A percentile compares a stretch with the other conserved stretches of the same genome.
Conservation (phyloP, 1,140 invertebrate genomes). For the Diuraphis noxia region DNA sequence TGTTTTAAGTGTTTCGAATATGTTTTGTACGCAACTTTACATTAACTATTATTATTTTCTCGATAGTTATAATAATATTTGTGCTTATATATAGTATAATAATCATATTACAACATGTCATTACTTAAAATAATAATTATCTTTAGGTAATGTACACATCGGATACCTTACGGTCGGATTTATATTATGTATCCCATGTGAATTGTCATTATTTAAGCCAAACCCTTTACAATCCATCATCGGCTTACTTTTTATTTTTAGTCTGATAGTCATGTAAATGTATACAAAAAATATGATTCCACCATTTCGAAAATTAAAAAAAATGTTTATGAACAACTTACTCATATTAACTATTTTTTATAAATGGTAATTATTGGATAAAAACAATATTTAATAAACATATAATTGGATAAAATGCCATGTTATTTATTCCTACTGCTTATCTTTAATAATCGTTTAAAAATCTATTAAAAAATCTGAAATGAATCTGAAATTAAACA, state of each 20-base stretch:
- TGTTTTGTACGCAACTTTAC: not conserved
- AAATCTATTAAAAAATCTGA: too few species aligned
- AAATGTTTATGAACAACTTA: not conserved
- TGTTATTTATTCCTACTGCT: not conserved
- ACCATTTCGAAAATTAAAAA: not conserved
- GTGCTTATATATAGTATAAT: not conserved
- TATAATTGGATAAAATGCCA: not conserved
- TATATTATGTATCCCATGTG: not conserved
- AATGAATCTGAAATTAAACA: too few species aligned
- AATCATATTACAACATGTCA: not conserved
- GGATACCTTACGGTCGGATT: not conserved
- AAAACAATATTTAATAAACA: too few species aligned
- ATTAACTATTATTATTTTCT: not conserved
- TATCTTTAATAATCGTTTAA: not conserved
- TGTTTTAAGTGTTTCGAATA: too few species aligned
- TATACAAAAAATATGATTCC: not conserved
- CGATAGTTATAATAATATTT: not conserved
- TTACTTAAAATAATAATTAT: not conserved
- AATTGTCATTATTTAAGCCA: not conserved
- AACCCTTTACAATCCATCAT: not conserved
- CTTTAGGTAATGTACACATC: not conserved
- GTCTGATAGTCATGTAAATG: not conserved
- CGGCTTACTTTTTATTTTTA: not conserved
- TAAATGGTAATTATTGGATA: not conserved
- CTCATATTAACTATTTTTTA: too few species aligned